A percentile compares a stretch with the other conserved stretches of the same genome.
These are phyloP conservation scores for Octonoba sinensis DNA, from an alignment of 2,888 invertebrate species.

Conservation along the genomic window DNA sequence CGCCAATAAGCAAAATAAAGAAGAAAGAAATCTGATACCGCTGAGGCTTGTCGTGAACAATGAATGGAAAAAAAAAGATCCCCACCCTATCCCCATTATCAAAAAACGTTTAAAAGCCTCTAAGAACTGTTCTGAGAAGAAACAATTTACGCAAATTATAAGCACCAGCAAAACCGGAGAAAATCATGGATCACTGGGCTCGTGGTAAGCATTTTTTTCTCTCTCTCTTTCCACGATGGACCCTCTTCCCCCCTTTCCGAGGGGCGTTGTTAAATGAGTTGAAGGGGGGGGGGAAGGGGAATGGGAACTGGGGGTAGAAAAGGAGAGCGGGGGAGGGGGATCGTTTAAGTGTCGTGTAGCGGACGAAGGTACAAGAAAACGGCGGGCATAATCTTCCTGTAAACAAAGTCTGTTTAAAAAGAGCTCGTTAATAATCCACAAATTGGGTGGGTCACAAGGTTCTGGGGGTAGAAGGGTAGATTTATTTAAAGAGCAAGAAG, in stretches of 20 bases:
- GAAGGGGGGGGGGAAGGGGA: conserved; percentile 20
- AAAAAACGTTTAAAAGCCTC: conserved; percentile 54
- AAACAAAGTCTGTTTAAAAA: conserved; percentile 64
- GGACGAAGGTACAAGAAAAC: conserved; percentile 59
- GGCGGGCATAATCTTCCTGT: conserved; percentile 62
- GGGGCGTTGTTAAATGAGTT: conserved; percentile 63
- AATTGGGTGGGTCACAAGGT: conserved; percentile 58
- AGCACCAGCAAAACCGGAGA: conserved; percentile 59
- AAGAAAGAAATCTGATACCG: too few relatives aligned
- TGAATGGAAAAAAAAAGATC: neutral
- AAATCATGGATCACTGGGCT: conserved; percentile 58
- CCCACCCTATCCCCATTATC: conserved; percentile 31
- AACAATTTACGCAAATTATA: conserved; percentile 65
- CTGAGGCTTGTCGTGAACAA: too few relatives aligned
- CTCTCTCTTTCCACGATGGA: conserved; percentile 25
- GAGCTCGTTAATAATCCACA: conserved; percentile 63
- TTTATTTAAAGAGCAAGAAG: conserved; percentile 60
- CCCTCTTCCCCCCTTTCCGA: conserved; percentile 14
- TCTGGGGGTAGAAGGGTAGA: conserved; percentile 31
- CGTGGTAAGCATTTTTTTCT: conserved; percentile 23
- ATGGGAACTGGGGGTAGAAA: too few relatives aligned
- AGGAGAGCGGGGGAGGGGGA: conserved; percentile 16
- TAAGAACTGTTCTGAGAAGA: conserved; percentile 50
- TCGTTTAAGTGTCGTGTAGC: conserved; percentile 49
- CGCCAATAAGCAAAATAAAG: too few relatives aligned